Evolutionary conservation across 2,888 invertebrate genomes (phyloP), one percentile per base, ranked within the genome.

Genomic region (Drymonia ruficornis): DNA sequence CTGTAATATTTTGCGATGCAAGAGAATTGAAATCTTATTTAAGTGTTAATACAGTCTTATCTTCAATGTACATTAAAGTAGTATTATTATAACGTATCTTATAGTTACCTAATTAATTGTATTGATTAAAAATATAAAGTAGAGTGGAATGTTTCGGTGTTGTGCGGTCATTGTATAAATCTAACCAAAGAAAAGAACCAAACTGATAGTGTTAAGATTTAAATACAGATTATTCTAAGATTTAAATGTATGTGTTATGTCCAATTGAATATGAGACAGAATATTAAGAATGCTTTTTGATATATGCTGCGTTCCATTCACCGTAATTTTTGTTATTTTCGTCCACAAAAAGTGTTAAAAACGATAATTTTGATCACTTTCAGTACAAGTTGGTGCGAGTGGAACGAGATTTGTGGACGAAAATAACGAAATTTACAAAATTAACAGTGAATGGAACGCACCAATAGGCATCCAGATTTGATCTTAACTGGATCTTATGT

Each of bases 11-110:
- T 87, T 91, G 91, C 91, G 91, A 91, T 92, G 91, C 91, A 90
- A 90, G 91, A 89, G 91, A 92, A 91, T 92, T 92, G 91, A 92
- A 86, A 83, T 80, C 77, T 84, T 85, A 86, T 87, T 84, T 87
- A 86, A 83, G 85, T 81, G 77, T 81, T 81, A 81, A 79, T 78
- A 83, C 83, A 80, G 66, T 76, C 75, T 73, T 78, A 79, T 76
- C 80, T 78, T 80, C 78, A 78, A 69, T 85, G 84, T 86, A 86
- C 55, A 81, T 83, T 52, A 55, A 55, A 49, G 63, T 70, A 72
- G 62, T 54, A 55, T 65, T 54, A 67, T 61, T 59, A 67, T 65
- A 64, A 57, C 56, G 59, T 67, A 65, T 59, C 64, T 58, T 65
- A 67, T 63, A 57, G 52, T 65, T 63, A 65, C 53, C 52, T 60